Evolutionary conservation across 1,140 invertebrate species (phyloP), one percentile per base, ranked within the genome.

Genomic region (Neelides sp.): DNA sequence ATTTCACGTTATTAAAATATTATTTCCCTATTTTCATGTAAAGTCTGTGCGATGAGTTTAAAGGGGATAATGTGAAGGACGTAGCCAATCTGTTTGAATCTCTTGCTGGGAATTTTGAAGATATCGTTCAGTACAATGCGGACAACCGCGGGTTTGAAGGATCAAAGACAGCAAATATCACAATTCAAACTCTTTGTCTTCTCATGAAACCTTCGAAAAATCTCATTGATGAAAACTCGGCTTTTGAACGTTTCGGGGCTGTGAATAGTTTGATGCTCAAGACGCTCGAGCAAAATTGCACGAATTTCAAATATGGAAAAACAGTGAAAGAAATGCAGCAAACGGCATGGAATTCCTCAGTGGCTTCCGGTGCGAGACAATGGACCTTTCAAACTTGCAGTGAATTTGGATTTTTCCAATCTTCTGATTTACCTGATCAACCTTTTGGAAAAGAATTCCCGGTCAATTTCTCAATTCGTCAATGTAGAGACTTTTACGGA

Each of bases 71-170:
- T 55, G 51, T 59, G n/a, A 71, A 80, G 34, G 86, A 92, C 62
- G 75, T 90, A 2, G 71, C 80, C 1, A 91, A 82, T 64, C 78
- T 95, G 12, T 87, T 79, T 62, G 79, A 80, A 61, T 77, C 73
- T 40, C 65, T 94, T n/a, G 82, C 87, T 4, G 77, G 78, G 30
- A 87, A 89, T 68, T 82, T 87, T 65, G 82, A 81, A 3, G 85
- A 79, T 30, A 75, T 94, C 41, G 89, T 93, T 0, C 91, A 96
- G 61, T 95, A 96, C 65, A 96, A 94, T 65, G 85, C 89, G 66
- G 91, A 94, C 62, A 94, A 95, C 66, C 71, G 89, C 36, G 74
- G 74, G 4, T 77, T 72, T 62, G 78, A 77, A 60, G 73, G 75
- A 32, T 71, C 71, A 0, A 68, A 66, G 50, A 74, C 70, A 27